These are phyloP conservation scores for Lithophane semibrunnea DNA, from an alignment of 2,888 invertebrate genomes.

Conservation along the genomic window DNA sequence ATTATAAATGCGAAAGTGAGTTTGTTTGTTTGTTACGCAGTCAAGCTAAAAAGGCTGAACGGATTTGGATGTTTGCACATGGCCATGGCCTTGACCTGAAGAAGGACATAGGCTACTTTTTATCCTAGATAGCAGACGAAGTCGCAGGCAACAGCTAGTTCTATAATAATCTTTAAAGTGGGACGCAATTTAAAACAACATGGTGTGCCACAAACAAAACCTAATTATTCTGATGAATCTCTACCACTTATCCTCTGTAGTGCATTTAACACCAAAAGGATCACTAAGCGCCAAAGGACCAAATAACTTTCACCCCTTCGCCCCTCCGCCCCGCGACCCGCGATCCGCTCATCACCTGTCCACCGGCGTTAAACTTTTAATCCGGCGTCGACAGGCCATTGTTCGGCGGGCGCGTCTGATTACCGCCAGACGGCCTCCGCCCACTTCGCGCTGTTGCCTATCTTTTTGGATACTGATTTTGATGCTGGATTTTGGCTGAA, in stretches of 20 bases:
- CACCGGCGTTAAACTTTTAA: slow-evolving; percentile 80
- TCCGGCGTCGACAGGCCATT: slow-evolving; percentile 83
- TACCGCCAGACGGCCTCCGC: slow-evolving; percentile 73
- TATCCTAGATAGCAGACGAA: no score
- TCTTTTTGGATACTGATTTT: slow-evolving; percentile 53
- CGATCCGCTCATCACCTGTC: slow-evolving; percentile 65
- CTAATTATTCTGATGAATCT: neutral
- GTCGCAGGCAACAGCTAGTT: no score
- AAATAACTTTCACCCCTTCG: neutral
- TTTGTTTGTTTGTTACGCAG: no score
- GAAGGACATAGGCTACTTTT: no score
- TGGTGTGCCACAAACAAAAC: no score
- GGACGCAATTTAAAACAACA: neutral
- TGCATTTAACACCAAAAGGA: neutral
- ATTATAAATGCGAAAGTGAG: no score
- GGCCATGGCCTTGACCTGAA: no score
- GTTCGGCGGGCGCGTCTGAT: slow-evolving; percentile 81
- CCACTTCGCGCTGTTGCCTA: slow-evolving; percentile 56
- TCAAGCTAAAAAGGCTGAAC: no score
- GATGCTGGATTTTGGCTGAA: slow-evolving; percentile 22
- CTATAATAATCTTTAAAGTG: neutral
- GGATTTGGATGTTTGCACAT: no score
- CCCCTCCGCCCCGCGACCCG: slow-evolving; percentile 5
- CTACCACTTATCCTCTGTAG: neutral
- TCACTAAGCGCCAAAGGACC: neutral